These are phyloP conservation scores for Epinotia bilunana DNA, from an alignment of 2,888 invertebrate species.

Conservation along the genomic window DNA sequence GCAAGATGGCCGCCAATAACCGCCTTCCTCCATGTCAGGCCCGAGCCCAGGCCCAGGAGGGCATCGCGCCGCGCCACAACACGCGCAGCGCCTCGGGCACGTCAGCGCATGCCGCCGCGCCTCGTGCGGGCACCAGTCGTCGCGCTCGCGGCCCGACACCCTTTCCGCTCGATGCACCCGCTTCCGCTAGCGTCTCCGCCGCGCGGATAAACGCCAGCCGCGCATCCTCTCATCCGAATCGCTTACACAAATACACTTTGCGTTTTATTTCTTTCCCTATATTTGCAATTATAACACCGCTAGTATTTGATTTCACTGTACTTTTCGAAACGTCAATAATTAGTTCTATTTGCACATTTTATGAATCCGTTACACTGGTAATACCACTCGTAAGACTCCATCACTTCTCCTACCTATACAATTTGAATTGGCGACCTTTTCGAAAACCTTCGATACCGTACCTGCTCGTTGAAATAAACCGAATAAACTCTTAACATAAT, in stretches of 20 bases:
- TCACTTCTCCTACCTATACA: slow-evolving; percentile 57
- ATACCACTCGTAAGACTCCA: slow-evolving; percentile 63
- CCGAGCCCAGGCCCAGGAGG: slow-evolving; percentile 58
- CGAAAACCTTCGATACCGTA: slow-evolving; percentile 53
- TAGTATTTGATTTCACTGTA: slow-evolving; percentile 47
- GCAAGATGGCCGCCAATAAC: slow-evolving; percentile 82
- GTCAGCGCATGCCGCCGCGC: slow-evolving; percentile 83
- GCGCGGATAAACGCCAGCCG: slow-evolving; percentile 68
- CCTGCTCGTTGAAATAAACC: slow-evolving; percentile 1
- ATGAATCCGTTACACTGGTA: slow-evolving; percentile 44
- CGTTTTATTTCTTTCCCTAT: slow-evolving; percentile 50
- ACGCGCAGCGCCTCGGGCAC: slow-evolving; percentile 82
- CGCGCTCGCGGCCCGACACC: slow-evolving; percentile 83
- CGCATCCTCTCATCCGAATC: slow-evolving; percentile 77
- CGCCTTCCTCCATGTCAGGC: slow-evolving; percentile 82
- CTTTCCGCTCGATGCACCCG: slow-evolving; percentile 70
- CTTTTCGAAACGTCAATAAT: slow-evolving; percentile 48
- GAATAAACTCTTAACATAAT: slow-evolving; percentile 27
- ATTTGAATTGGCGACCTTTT: slow-evolving; percentile 52
- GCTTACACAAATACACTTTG: slow-evolving; percentile 52
- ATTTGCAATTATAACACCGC: slow-evolving; percentile 45
- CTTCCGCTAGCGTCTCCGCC: slow-evolving; percentile 73
- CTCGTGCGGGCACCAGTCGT: slow-evolving; percentile 83
- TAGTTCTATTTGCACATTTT: slow-evolving; percentile 56
- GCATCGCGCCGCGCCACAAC: slow-evolving; percentile 83